A percentile compares a stretch with the other conserved stretches of the same genome.
Evolutionary conservation across 2,888 invertebrate species (phyloP).

Genomic region (Stramonita haemastoma): DNA sequence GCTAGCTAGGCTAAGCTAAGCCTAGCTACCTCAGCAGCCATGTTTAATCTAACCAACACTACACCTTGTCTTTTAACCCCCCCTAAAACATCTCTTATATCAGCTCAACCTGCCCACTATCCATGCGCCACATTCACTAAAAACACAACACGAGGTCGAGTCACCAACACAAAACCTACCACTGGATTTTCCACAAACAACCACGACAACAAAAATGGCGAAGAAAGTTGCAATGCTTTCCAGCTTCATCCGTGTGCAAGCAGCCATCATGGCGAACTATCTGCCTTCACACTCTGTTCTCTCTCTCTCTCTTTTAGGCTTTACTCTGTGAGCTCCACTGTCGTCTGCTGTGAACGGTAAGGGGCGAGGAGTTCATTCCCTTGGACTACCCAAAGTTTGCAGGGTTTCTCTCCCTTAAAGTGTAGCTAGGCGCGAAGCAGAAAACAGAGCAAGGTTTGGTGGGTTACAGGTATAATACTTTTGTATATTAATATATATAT

Average conservation of each 20-base stretch:
- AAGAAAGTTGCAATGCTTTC: neutral
- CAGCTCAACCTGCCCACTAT: neutral
- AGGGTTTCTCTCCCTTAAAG: slow-evolving; percentile 15
- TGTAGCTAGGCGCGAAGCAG: too few relatives aligned
- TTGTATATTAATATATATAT: too few relatives aligned
- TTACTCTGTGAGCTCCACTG: neutral
- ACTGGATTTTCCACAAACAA: neutral
- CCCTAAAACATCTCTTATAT: too few relatives aligned
- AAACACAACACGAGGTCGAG: neutral
- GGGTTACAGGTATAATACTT: too few relatives aligned
- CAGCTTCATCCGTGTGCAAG: neutral
- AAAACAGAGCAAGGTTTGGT: too few relatives aligned
- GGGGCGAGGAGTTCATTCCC: neutral
- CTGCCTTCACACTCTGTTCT: slow-evolving; percentile 13
- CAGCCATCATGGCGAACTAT: slow-evolving; percentile 42
- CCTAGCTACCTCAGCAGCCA: too few relatives aligned
- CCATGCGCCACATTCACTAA: neutral
- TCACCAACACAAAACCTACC: slow-evolving; percentile 8
- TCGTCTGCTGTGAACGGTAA: neutral
- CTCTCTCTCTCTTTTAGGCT: neutral
- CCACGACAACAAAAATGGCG: neutral
- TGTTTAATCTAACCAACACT: too few relatives aligned
- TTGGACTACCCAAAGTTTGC: neutral
- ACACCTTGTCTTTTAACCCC: too few relatives aligned
- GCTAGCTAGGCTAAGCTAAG: too few relatives aligned